Percentiles rank a stretch among this genome's conserved stretches.
Evolutionary conservation across 2,797 vertebrate genomes (phyloP).

Genomic region (Acipenser oxyrinchus): DNA sequence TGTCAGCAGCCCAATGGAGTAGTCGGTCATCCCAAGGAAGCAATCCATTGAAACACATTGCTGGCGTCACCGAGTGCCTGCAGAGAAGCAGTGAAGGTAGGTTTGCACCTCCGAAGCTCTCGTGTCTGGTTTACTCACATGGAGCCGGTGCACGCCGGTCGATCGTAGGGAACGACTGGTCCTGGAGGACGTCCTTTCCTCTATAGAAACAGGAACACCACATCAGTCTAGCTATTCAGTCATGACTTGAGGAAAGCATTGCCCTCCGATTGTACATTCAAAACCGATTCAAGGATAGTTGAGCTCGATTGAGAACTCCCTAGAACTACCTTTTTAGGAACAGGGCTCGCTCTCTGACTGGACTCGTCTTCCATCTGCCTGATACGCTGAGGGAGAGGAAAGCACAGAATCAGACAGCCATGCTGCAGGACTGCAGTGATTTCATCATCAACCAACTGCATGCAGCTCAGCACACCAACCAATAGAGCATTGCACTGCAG

Average conservation of each 20-base stretch:
- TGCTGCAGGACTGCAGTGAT: not conserved
- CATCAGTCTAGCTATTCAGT: too few relatives aligned
- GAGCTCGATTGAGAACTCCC: too few relatives aligned
- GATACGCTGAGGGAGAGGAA: constrained; percentile 52
- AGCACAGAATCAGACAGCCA: not conserved
- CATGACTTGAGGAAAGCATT: not conserved
- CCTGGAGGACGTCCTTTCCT: constrained; percentile 80
- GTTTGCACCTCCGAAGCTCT: too few relatives aligned
- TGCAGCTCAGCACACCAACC: not conserved
- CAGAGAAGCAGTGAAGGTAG: not conserved
- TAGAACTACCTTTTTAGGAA: constrained; percentile 76
- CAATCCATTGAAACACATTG: too few relatives aligned
- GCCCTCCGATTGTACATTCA: not conserved
- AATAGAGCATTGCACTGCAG: not conserved
- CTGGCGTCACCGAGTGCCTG: too few relatives aligned
- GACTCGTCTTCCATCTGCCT: constrained; percentile 73
- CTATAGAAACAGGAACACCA: constrained; percentile 46
- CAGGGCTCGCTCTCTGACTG: constrained; percentile 71
- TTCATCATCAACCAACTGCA: not conserved
- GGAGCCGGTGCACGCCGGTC: constrained; percentile 49
- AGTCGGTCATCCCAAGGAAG: too few relatives aligned
- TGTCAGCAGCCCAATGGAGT: too few relatives aligned
- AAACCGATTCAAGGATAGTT: not conserved
- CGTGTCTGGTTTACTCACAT: constrained; percentile 60
- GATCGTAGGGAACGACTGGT: constrained; percentile 58